Evolutionary conservation across 2,797 vertebrate genomes (phyloP).

Genomic region (Dromococcyx pavoninus): DNA sequence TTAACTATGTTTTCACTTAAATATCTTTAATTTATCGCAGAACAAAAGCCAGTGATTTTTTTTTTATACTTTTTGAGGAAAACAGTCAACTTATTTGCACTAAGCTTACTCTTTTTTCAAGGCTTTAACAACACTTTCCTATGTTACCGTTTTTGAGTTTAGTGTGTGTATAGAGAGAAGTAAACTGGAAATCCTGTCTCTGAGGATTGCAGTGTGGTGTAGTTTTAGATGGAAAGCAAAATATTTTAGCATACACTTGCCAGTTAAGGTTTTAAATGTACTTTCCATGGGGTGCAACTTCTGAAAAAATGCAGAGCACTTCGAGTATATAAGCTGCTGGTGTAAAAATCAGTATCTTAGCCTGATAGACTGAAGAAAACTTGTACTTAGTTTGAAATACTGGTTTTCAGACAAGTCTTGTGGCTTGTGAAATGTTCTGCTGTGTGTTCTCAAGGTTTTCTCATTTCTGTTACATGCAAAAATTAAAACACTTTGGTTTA

Average conservation of each 20-base stretch:
- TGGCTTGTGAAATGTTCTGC: background rate
- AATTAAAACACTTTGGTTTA: background rate
- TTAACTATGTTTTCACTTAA: background rate
- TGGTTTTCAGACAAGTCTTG: background rate
- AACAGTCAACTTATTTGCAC: background rate
- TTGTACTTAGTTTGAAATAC: background rate
- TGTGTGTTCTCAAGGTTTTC: background rate
- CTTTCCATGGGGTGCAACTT: conserved; percentile 30
- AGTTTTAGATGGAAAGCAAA: conserved; percentile 54
- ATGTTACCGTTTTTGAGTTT: conserved; percentile 23
- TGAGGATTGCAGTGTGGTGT: conserved; percentile 53
- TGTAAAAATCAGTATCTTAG: background rate
- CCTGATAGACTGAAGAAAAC: background rate
- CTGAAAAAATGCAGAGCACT: background rate
- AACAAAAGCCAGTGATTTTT: background rate
- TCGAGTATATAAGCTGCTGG: background rate
- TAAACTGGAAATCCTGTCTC: conserved; percentile 65
- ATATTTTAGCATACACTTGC: conserved; percentile 38
- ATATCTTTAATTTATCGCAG: background rate
- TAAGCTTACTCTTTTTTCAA: conserved; percentile 32
- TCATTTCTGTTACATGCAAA: background rate
- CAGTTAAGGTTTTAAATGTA: conserved; percentile 44
- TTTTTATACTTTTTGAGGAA: background rate
- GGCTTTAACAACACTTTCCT: conserved; percentile 34
- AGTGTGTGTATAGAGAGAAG: conserved; percentile 38